Evolutionary conservation across 2,888 invertebrate species (phyloP), one percentile per base, ranked within the genome.

Genomic region (Neocrepidodera transversa): DNA sequence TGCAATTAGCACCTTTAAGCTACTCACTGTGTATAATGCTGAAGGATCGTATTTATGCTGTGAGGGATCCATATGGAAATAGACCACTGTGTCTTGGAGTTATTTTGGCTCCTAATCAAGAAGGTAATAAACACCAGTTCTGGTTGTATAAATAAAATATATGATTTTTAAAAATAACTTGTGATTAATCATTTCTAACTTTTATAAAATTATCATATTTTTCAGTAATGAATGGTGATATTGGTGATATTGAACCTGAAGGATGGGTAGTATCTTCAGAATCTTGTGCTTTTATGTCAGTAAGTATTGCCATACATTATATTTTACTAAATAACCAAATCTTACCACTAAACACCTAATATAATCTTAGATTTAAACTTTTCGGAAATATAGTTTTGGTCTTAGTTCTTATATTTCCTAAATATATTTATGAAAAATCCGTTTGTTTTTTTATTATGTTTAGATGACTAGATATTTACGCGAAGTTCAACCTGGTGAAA

Each of bases 211-310:
- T 30, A 48, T 20, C 43, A 23, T 47, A 0, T 54, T 51, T 63
- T 68, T 32, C 26, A 72, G 68, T 62, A 18, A 50, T 57, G n/a
- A 66, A 68, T 51, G 81, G 79, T 81, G 83, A 30, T 26, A 82
- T 84, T 32, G 58, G 30, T 13, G 65, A 64, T 6, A 40, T 83
- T 6, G 28, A 20, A 84, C 88, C 88, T 0, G 92, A 92, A 71
- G 97, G 96, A 1, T 99, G 94, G 93, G 93, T 97, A 0, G 93
- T 97, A 16, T 93, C 97, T 0, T 97, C 97, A 0, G 98, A 99
- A 80, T 96, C 97, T 0, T 98, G 97, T 74, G 94, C 96, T 1
- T 97, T 98, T 76, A 85, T 95, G 6, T 91, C 95, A 13, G 69
- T 70, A 59, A 62, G 53, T 52, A 57, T 45, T 32, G 8, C 6